Evolutionary conservation across 2,797 vertebrate species (phyloP), one percentile per base, ranked within the genome.

Genomic region (Adelosebastes latens): DNA sequence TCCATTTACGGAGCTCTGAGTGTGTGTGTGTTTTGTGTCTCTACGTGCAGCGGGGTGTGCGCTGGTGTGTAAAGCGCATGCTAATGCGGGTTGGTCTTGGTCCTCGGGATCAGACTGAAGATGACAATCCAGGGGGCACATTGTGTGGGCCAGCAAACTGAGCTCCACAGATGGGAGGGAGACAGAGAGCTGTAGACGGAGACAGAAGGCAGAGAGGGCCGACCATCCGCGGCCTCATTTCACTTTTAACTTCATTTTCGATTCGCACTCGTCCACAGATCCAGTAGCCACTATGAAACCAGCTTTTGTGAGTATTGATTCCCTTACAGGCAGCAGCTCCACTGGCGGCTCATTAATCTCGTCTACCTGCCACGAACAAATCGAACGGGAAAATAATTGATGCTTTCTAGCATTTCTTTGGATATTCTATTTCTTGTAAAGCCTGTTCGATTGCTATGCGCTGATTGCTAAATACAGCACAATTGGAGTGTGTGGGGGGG

Each of bases 251-350:
- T 83, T 84, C 63, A 46, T 79, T 86, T 82, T 83, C 27, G 31
- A 79, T 80, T 79, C 14, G 46, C 46, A 52, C 46, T 72, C 24
- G 83, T 73, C 59, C 72, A 34, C 88, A 64, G 77, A 91, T 87
- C 88, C 82, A 77, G 82, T 93, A 89, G 90, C 91, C 84, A 81
- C 89, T 72, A 91, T 94, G 91, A 96, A 95, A 89, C 94, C 95
- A 60, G 93, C 94, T 72, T 95, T 96, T 93, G 95, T 96, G 92
- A 96, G 95, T 96, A 95, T 91, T 80, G 89, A 94, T 93, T 91
- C 76, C 61, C 64, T 88, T 86, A 55, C 75, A 76, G 78, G 72
- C 88, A 72, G 77, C 81, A 31, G 72, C 70, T 86, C 82, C 64
- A 31, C 46, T n/a, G 56, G 63, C 75, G 67, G 66, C 58, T 87